Evolutionary conservation across 2,888 invertebrate species (phyloP).

Genomic region (Troides oblongomaculatus): DNA sequence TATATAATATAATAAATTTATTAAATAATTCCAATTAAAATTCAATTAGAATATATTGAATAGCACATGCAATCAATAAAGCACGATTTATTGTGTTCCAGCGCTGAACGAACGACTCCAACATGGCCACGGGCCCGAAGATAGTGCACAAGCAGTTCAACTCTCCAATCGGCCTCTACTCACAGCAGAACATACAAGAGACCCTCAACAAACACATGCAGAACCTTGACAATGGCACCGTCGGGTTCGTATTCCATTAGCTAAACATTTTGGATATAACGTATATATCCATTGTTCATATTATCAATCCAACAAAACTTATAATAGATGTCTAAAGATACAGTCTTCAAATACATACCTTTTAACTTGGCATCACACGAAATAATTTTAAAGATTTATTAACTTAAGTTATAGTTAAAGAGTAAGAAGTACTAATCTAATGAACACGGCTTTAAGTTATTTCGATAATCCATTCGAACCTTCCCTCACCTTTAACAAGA

Average conservation of each 20-base stretch:
- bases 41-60: background rate
- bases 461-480: no score
- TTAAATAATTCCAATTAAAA: background rate
- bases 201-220: conserved; percentile 88
- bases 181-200: conserved; percentile 88
- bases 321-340: no score
- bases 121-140: conserved; percentile 85
- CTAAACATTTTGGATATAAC: background rate
- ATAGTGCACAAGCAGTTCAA: conserved; percentile 94
- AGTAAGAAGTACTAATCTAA: no score
- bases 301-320: no score
- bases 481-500: no score
- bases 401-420: no score
- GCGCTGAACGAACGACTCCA: conserved; percentile 78
- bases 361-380: no score
- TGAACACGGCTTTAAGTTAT: no score
- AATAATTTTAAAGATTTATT: no score
- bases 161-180: conserved; percentile 92
- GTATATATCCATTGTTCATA: no score
- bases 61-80: background rate
- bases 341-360: no score
- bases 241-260: conserved; percentile 84
- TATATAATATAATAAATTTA: background rate
- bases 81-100: conserved; percentile 46
- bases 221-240: conserved; percentile 87